Evolutionary conservation across 2,888 invertebrate species (phyloP).

Genomic region (Melipona bicolor): DNA sequence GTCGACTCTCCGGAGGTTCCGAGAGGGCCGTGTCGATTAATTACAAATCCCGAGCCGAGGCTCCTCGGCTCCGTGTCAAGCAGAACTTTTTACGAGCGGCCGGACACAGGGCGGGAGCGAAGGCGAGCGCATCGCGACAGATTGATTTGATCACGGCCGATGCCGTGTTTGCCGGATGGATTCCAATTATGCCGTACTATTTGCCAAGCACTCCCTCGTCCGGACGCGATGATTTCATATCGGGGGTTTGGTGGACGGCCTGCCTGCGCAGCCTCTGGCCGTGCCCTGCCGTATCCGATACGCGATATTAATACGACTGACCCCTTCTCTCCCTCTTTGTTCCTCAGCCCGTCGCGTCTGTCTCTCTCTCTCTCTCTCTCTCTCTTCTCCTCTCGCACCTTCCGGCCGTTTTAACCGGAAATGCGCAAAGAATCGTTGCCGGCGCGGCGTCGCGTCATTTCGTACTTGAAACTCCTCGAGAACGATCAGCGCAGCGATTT

Average conservation of each 20-base stretch:
- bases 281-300: slow-evolving; percentile 77
- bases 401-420: too few species aligned
- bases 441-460: too few species aligned
- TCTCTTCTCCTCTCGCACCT: too few species aligned
- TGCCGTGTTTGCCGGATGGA: slow-evolving; percentile 80
- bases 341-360: too few species aligned
- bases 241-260: slow-evolving; percentile 66
- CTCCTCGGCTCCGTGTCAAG: slow-evolving; percentile 21
- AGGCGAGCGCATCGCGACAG: slow-evolving; percentile 72
- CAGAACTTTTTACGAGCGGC: slow-evolving; percentile 45
- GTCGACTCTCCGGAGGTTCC: neutral
- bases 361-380: too few species aligned
- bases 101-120: neutral
- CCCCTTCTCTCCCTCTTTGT: slow-evolving; percentile 60
- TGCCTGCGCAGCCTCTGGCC: slow-evolving; percentile 58
- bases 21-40: slow-evolving; percentile 21
- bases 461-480: too few species aligned
- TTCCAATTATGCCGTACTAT: slow-evolving; percentile 83
- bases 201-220: slow-evolving; percentile 82
- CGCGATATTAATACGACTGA: slow-evolving; percentile 83
- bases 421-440: too few species aligned
- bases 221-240: slow-evolving; percentile 81
- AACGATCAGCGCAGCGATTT: too few species aligned
- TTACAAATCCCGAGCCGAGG: slow-evolving; percentile 31
- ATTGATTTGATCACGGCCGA: slow-evolving; percentile 80